A percentile compares a stretch with the other conserved stretches of the same genome.
phyloP scores from a whole-genome alignment of 2,797 vertebrate genomes.

The Mormyrus proboscirostris region DNA sequence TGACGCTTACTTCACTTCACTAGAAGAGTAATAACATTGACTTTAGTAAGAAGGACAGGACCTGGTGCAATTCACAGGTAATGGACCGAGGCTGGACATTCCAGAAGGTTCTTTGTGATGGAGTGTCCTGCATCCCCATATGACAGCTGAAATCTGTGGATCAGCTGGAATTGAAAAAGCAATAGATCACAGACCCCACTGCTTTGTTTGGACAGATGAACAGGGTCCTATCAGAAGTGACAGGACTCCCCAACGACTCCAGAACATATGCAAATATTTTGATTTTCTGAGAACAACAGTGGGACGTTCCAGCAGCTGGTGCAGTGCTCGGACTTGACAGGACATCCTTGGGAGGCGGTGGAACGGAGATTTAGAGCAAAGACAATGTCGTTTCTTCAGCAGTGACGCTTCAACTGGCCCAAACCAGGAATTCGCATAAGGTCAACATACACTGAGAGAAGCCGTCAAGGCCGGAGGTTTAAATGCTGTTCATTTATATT shows the following conservation, averaged over 20 bases:
- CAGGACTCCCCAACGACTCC: neutral
- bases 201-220: slow-evolving; percentile 2
- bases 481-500: neutral
- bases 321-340: neutral
- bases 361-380: neutral
- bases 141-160: neutral
- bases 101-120: neutral
- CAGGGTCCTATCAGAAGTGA: neutral
- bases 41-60: neutral
- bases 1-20: neutral
- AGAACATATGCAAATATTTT: neutral
- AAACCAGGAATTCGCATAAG: neutral
- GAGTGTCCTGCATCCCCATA: neutral
- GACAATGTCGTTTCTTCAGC: neutral
- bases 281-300: neutral
- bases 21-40: neutral
- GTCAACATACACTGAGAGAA: neutral
- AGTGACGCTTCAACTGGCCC: neutral
- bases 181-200: neutral
- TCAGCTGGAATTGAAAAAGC: slow-evolving; percentile 3
- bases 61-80: neutral
- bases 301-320: neutral
- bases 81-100: neutral
- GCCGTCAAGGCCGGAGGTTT: neutral
- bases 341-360: neutral